Conservation (phyloP, 2,113 vertebrate genomes). For the Lathamus discolor region DNA sequence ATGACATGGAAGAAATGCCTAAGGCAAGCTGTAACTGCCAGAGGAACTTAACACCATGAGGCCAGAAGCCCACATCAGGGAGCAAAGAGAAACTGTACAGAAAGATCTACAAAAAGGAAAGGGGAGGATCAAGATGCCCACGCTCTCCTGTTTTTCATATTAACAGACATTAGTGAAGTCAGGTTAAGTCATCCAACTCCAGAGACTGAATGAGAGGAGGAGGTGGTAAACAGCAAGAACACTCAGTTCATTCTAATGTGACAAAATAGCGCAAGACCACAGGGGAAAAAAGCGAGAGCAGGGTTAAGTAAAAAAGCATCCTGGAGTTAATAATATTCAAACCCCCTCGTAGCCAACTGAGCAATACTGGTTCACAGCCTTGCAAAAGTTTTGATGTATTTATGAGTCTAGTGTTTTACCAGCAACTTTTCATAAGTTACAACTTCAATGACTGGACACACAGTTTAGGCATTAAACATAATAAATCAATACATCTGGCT, state of each 20-base stretch:
- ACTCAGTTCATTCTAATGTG: not conserved
- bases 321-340: not conserved
- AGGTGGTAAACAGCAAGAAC: not conserved
- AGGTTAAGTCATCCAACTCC: not conserved
- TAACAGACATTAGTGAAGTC: not conserved
- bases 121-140: not conserved
- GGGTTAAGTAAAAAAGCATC: not conserved
- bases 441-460: not conserved
- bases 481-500: not conserved
- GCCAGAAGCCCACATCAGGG: not conserved
- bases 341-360: not conserved
- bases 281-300: not conserved
- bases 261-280: not conserved
- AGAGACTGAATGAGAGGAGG: not conserved
- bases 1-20: not conserved
- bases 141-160: not conserved
- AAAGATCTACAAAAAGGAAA: not conserved
- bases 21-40: not conserved
- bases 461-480: not conserved
- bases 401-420: not conserved
- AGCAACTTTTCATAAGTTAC: not conserved
- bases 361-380: not conserved
- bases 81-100: not conserved
- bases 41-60: not conserved
- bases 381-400: not conserved